Conservation (phyloP, 2,113 vertebrate species). For the Pao palembangensis region DNA sequence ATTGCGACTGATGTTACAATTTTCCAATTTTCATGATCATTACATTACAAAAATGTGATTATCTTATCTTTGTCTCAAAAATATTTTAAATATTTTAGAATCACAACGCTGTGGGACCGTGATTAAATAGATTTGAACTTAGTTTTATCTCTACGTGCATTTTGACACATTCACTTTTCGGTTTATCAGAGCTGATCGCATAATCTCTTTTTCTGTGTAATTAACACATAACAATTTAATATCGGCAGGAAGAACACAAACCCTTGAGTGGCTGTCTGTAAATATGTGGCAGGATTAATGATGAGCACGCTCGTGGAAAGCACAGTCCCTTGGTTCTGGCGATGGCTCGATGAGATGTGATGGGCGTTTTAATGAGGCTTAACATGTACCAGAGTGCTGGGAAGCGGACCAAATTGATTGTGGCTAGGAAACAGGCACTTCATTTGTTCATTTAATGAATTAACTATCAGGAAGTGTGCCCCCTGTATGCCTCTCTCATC, state of each 20-base stretch:
- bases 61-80: too few relatives aligned
- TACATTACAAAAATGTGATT: too few relatives aligned
- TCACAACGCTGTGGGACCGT: too few relatives aligned
- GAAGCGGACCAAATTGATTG: slow-evolving; percentile 82
- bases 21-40: too few relatives aligned
- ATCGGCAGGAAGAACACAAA: not conserved
- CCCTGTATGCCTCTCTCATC: not conserved
- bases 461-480: slow-evolving; percentile 13
- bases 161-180: too few relatives aligned
- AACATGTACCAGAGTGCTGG: slow-evolving; percentile 74
- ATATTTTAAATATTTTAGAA: too few relatives aligned
- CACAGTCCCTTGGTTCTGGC: slow-evolving; percentile 69
- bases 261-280: slow-evolving; percentile 73
- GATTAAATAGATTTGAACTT: too few relatives aligned
- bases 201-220: not conserved
- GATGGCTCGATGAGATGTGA: slow-evolving; percentile 78
- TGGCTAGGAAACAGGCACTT: slow-evolving; percentile 66
- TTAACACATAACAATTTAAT: slow-evolving; percentile 1
- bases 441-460: slow-evolving; percentile 57
- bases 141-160: too few relatives aligned
- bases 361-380: slow-evolving; percentile 67
- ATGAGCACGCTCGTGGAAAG: slow-evolving; percentile 65
- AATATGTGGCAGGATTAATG: slow-evolving; percentile 87
- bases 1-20: too few relatives aligned
- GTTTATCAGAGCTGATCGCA: too few relatives aligned